Conservation (phyloP, 2,888 invertebrate genomes). For the Tetramorium bicarinatum region DNA sequence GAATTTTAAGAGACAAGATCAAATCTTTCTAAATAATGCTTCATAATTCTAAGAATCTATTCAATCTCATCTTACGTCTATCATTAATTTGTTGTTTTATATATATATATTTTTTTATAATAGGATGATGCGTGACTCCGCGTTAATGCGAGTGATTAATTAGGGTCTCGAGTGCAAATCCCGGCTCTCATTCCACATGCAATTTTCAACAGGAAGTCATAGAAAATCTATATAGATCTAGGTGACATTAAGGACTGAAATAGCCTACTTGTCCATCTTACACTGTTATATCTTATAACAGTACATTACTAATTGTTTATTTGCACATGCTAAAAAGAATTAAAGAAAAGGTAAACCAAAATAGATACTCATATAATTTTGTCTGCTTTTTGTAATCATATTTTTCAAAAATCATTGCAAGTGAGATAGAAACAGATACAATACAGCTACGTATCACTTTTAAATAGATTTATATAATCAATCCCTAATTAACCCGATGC, state of each 20-base stretch:
- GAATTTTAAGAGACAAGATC: not conserved
- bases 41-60: not conserved
- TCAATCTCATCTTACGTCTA: not conserved
- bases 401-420: not conserved
- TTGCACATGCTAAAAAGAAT: not conserved
- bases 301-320: not conserved
- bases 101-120: not conserved
- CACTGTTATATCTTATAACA: not conserved
- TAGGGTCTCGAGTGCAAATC: too few species aligned
- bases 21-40: not conserved
- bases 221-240: too few species aligned
- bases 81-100: not conserved
- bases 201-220: too few species aligned
- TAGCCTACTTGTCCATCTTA: too few species aligned
- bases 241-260: too few species aligned
- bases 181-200: too few species aligned
- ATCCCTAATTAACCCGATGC: not conserved
- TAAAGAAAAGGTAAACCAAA: not conserved
- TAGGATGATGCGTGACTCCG: too few species aligned
- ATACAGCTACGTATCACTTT: not conserved
- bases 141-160: too few species aligned
- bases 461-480: not conserved
- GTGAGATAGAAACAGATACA: not conserved
- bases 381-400: not conserved
- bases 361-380: not conserved